Evolutionary conservation across 2,113 vertebrate genomes (phyloP), one percentile per base, ranked within the genome.

Genomic region (Psettodes erumei): DNA sequence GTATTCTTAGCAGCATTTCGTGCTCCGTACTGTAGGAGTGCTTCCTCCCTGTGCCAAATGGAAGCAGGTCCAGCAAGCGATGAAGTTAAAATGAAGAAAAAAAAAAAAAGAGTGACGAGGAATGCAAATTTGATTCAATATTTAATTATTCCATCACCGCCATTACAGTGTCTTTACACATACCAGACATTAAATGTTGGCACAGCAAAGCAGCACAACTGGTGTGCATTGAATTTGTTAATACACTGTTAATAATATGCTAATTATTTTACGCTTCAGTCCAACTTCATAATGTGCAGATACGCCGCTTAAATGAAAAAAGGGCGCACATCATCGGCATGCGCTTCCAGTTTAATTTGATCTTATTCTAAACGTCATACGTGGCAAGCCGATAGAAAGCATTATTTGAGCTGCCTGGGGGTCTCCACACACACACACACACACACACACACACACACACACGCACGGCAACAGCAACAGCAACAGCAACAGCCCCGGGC

Each of bases 1-100:
- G 8, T 85, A 88, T 88, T 91, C 48, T 87, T 84, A 72, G 82
- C 35, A 35, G 5, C 12, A 40, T 60, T 64, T 63, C 48, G 43
- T 77, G 58, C 30, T 43, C 5, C 55, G 54, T 63, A 33, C 55
- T 56, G 48, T 66, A 18, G 51, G n/a, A n/a, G n/a, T n/a, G n/a
- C n/a, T 42, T 59, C 2, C 12, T 32, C 6, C 40, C 3, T 16
- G 13, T 63, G 55, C 43, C 55, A 56, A 33, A 47, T 47, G 48
- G 60, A 43, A 73, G 21, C 9, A 30, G 33, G 35, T 69, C 70
- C 47, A 66, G 18, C 28, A 32, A 19, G 10, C 62, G n/a, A 32
- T 68, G 1, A 50, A 32, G 35, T 43, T 10, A 27, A 30, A 27
- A 1, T 32, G 27, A 64, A 43, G 25, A 33, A n/a, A n/a, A n/a